Conservation (phyloP, 2,797 vertebrate genomes). For the Typhlichthys eigenmanni region DNA sequence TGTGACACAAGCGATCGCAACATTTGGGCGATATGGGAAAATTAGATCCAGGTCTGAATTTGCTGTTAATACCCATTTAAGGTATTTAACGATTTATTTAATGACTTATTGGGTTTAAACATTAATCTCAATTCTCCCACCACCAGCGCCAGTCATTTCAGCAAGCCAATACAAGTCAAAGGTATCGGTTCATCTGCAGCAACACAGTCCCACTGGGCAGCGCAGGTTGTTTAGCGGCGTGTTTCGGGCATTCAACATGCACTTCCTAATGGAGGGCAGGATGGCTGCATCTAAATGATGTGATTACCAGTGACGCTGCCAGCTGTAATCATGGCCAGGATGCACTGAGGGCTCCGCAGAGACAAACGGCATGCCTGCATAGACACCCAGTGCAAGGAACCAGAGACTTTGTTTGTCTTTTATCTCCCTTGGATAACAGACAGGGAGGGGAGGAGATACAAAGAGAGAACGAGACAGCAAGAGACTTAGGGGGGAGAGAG, state of each 20-base stretch:
- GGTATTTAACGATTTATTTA: too few species aligned
- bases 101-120: too few species aligned
- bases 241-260: constrained; percentile 35
- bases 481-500: background rate
- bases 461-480: background rate
- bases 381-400: constrained; percentile 43
- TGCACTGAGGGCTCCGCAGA: constrained; percentile 56
- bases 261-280: constrained; percentile 67
- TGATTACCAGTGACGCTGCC: constrained; percentile 78
- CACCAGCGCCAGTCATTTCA: too few species aligned
- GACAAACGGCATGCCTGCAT: constrained; percentile 66
- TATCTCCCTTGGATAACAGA: constrained; percentile 48
- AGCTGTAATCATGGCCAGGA: constrained; percentile 71
- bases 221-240: constrained; percentile 39
- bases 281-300: constrained; percentile 73
- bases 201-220: constrained; percentile 37
- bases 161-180: too few species aligned
- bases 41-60: too few species aligned
- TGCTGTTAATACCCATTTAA: too few species aligned
- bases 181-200: constrained; percentile 4
- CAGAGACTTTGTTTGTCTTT: constrained; percentile 56
- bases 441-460: constrained; percentile 11
- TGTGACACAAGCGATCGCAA: too few species aligned
- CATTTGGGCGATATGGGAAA: too few species aligned
- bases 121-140: too few species aligned